Evolutionary conservation across 2,888 invertebrate genomes (phyloP), one percentile per base, ranked within the genome.

Genomic region (Steinernema carpocapsae): DNA sequence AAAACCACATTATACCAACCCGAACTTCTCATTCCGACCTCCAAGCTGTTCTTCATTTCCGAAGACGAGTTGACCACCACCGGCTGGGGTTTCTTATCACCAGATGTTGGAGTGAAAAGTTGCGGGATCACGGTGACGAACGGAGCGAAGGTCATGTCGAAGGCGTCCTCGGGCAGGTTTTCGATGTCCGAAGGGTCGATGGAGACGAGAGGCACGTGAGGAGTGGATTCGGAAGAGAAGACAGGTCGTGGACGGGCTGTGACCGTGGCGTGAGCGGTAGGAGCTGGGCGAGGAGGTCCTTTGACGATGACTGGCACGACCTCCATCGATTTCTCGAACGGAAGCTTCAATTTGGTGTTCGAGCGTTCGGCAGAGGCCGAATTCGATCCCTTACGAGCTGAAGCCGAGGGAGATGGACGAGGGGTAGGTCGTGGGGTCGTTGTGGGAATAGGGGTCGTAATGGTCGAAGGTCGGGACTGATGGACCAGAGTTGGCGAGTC

Each of bases 91-190:
- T 19, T 22, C 42, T 32, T 70, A 19, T 48, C 24, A n/a, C 24
- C 17, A n/a, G 52, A 17, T 19, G 32, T 14, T 26, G 73, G 75
- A n/a, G 74, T 74, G 75, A 82, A 76, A 12, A 84, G 45, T 70
- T 85, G 77, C 14, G 86, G 85, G 32, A 82, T 75, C 7, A 85
- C 81, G 7, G 85, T 86, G 19, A 86, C 77, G 73, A 85, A 84
- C 14, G 85, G 82, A 10, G 86, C 83, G 78, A 86, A 83, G 12
- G 86, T 82, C 74, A 78, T 76, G 71, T 84, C 85, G 72, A 86
- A 85, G 0, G 80, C 86, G 59, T 86, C 86, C 2, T 84, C 82
- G 0, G 85, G 84, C 51, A 86, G 70, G 43, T 84, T 80, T 22
- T 76, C 76, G 59, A 86, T 82, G 71, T 86, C 86, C 24, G 81